Evolutionary conservation across 2,888 invertebrate genomes (phyloP), one percentile per base, ranked within the genome.

Genomic region (Phorcus lineatus): DNA sequence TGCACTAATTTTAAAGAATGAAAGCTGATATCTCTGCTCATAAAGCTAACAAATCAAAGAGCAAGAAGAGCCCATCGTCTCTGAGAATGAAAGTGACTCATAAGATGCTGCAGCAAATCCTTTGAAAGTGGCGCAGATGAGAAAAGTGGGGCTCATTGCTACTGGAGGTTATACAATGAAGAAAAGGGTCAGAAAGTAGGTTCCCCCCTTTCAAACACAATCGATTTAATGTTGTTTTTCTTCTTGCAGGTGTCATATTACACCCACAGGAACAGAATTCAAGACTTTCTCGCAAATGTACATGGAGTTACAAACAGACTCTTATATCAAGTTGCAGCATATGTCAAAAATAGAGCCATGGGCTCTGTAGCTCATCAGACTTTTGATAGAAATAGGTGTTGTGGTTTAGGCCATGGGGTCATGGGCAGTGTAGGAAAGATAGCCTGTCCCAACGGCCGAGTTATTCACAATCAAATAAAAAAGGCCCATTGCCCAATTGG

Each of bases 1-100:
- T 22, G 22, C 22, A 24, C 17, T 22, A 78, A 80, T 24, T 2
- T 84, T 47, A 81, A 83, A 57, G 77, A 80, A 52, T 81, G 83
- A 81, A 80, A 85, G 66, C n/a, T 22, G 55, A 2, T 19, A 55
- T n/a, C 22, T 55, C n/a, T 6, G 11, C 22, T 4, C 55, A 55
- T 3, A n/a, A 55, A 9, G 4, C n/a, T 2, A 55, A 19, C 3
- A 19, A 22, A n/a, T n/a, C n/a, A 11, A 6, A 4, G 22, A n/a
- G 3, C 55, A 55, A 19, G 55, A 19, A 4, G 55, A 55, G 11
- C 6, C n/a, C n/a, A 19, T 19, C 11, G 22, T 55, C 55, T 19
- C 3, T 19, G 22, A 2, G 11, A 55, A 22, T 6, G 55, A 55
- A 55, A 55, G 55, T 55, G 55, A n/a, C 22, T 55, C 2, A 55